These are phyloP conservation scores for Terrapene triunguis DNA, from an alignment of 2,113 vertebrate species.

Conservation along the genomic window DNA sequence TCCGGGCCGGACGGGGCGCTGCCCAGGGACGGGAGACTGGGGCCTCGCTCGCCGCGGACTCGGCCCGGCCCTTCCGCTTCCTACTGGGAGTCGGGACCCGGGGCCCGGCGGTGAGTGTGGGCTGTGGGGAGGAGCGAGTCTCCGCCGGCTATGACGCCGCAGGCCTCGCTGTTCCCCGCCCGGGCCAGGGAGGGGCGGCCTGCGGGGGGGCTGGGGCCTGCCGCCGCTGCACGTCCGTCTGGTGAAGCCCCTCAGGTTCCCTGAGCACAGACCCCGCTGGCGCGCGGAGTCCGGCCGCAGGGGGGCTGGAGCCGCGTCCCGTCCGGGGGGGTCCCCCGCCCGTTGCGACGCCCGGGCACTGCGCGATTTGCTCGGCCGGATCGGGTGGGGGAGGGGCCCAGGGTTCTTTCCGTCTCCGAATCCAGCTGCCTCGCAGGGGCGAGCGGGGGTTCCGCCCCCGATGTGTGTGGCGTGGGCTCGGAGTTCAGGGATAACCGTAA, in stretches of 20 bases:
- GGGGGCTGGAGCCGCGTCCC: neutral
- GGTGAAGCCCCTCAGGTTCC: neutral
- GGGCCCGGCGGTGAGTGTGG: neutral
- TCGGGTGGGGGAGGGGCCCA: no score
- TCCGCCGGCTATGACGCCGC: neutral
- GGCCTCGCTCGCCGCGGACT: neutral
- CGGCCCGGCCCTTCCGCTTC: conserved; percentile 49
- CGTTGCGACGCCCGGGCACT: no score
- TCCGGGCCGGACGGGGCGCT: neutral
- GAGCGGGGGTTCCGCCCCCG: neutral
- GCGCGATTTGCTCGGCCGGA: no score
- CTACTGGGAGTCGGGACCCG: neutral
- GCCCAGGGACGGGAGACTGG: neutral
- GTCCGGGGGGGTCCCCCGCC: neutral
- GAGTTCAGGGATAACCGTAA: no score
- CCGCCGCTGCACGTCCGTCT: neutral
- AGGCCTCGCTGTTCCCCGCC: no score
- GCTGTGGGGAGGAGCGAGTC: neutral
- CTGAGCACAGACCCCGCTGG: neutral
- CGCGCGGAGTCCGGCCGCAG: neutral
- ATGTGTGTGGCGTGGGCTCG: no score
- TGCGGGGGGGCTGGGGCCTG: neutral
- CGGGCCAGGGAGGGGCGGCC: neutral
- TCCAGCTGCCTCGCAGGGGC: no score
- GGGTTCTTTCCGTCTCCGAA: neutral